A percentile compares a stretch with the other conserved stretches of the same genome.
phyloP scores from a whole-genome alignment of 2,888 invertebrate genomes.

The Synanthedon formicaeformis region DNA sequence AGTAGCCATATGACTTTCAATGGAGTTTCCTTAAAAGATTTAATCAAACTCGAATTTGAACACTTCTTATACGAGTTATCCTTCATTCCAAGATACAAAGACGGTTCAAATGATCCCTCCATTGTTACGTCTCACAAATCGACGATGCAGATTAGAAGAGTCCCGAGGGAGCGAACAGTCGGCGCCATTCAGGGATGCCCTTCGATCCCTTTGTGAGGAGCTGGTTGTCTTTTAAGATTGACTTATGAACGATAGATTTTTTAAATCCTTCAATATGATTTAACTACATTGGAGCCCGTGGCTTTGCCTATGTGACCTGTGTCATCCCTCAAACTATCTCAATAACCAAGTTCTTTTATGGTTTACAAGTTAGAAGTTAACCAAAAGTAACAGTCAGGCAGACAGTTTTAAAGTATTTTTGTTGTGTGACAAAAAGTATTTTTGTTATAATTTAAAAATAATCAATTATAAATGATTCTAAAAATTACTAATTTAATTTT shows the following conservation, averaged over 20 bases:
- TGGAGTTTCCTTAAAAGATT: background rate
- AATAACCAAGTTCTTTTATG: too few species aligned
- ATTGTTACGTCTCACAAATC: slow-evolving; percentile 21
- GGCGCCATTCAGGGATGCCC: slow-evolving; percentile 10
- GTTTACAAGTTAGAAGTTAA: too few species aligned
- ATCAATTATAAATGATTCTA: too few species aligned
- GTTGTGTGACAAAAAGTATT: too few species aligned
- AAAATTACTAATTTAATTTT: too few species aligned
- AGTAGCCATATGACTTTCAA: background rate
- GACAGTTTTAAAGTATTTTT: too few species aligned
- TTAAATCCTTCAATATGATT: too few species aligned
- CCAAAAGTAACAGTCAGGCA: too few species aligned
- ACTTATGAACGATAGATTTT: slow-evolving; percentile 16
- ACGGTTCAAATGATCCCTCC: slow-evolving; percentile 9
- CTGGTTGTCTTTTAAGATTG: slow-evolving; percentile 25
- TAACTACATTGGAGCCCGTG: too few species aligned
- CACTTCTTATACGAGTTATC: background rate
- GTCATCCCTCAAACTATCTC: too few species aligned
- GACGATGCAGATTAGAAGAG: slow-evolving; percentile 25
- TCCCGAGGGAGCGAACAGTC: slow-evolving; percentile 21
- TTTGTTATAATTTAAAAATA: too few species aligned
- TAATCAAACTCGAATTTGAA: background rate
- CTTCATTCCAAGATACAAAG: background rate
- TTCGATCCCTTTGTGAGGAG: slow-evolving; percentile 18
- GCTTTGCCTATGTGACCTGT: too few species aligned